phyloP scores from a whole-genome alignment of 2,797 vertebrate genomes.

The Luscinia luscinia region DNA sequence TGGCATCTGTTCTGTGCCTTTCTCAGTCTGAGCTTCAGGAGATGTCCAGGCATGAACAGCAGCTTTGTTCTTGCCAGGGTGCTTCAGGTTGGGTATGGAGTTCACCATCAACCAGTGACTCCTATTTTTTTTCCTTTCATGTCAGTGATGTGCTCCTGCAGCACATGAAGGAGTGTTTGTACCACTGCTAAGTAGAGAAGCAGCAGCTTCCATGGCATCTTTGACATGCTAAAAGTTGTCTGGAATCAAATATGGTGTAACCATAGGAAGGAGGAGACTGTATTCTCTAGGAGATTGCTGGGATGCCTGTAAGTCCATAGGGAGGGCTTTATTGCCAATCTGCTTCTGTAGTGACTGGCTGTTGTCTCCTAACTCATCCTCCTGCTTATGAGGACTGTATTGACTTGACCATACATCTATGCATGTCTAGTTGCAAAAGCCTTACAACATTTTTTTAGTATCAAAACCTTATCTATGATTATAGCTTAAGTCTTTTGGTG shows the following conservation, averaged over 20 bases:
- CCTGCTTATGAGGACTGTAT: neutral
- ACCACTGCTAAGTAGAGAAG: neutral
- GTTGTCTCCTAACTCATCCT: neutral
- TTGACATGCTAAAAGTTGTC: neutral
- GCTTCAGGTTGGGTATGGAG: fast-evolving
- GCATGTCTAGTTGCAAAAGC: neutral
- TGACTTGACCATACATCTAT: neutral
- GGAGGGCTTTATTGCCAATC: neutral
- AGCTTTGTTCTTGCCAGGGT: neutral
- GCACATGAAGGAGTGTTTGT: neutral
- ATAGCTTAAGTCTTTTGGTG: neutral
- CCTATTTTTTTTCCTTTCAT: neutral
- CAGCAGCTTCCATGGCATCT: neutral
- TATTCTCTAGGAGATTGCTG: neutral
- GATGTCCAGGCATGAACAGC: neutral
- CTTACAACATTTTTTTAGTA: neutral
- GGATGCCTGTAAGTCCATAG: neutral
- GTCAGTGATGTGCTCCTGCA: neutral
- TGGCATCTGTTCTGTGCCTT: neutral
- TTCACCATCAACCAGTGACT: neutral
- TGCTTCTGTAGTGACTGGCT: neutral
- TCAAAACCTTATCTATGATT: neutral
- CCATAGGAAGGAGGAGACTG: neutral
- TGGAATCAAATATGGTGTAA: neutral
- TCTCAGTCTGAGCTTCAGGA: neutral